A percentile compares a stretch with the other conserved stretches of the same genome.
phyloP scores from a whole-genome alignment of 2,888 invertebrate genomes.

The Schizotus pectinicornis region DNA sequence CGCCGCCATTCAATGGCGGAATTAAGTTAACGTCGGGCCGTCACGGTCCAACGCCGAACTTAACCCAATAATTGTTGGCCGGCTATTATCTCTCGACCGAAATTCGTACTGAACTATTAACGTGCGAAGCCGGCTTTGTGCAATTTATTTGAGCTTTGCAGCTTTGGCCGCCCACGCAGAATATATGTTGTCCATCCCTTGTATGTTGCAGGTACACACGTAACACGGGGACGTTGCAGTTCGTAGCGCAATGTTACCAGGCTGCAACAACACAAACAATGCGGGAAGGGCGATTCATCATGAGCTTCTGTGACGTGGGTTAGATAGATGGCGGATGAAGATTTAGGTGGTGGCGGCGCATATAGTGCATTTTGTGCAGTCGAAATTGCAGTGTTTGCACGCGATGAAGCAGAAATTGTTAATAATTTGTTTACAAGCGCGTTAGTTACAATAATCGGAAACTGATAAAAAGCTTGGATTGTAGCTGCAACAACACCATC shows the following conservation, averaged over 20 bases:
- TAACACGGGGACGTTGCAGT: background rate
- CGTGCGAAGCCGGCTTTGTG: conserved; percentile 23
- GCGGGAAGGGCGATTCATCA: conserved; percentile 39
- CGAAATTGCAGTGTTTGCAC: conserved; percentile 28
- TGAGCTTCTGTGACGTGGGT: conserved; percentile 27
- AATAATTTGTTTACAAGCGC: no score
- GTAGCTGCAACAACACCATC: no score
- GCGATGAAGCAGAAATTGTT: conserved; percentile 8
- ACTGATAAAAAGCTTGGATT: no score
- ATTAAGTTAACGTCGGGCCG: conserved; percentile 6
- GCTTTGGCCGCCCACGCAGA: conserved; percentile 11
- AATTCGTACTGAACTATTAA: conserved; percentile 20
- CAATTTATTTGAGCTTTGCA: conserved; percentile 30
- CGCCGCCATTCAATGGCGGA: background rate
- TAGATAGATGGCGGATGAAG: conserved; percentile 36
- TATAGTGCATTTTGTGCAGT: conserved; percentile 35
- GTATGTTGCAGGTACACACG: background rate
- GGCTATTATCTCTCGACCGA: conserved; percentile 12
- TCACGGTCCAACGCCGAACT: conserved; percentile 1
- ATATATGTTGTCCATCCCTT: background rate
- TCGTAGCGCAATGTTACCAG: conserved; percentile 20
- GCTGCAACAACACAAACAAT: conserved; percentile 36
- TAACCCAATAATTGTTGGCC: conserved; percentile 15
- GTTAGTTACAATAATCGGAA: no score
- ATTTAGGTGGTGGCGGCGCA: conserved; percentile 37